Evolutionary conservation across 2,797 vertebrate species (phyloP), one percentile per base, ranked within the genome.

Genomic region (Lepus townsendii): DNA sequence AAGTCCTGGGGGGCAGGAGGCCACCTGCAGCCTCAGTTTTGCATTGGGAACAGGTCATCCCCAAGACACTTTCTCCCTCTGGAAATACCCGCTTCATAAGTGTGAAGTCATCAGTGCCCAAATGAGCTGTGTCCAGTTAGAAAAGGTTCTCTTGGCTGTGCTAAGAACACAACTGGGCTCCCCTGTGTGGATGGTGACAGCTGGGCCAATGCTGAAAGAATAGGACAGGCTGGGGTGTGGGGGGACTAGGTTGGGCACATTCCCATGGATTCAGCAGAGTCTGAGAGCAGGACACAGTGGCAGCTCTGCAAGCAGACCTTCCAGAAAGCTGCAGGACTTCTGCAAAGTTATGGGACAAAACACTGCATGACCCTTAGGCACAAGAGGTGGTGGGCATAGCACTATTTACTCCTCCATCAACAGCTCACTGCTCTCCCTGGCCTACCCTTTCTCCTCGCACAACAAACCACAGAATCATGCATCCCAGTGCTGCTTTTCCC

Each of bases 181-280:
- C 71, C 38, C 14, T 17, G 4, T 30, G 6, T 17, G 7, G 17
- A 32, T 0, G 32, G 54, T 42, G n/a, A 8, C 32, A 88, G 66
- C 32, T 9, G 42, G 32, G 7, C 27, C 10, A 26, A 10, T 78
- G 27, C 62, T 24, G 12, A 13, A 22, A 52, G n/a, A 6, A 7
- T 3, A 2, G 35, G 9, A 1, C 11, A 7, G 47, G 26, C 3
- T 38, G 7, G 5, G 6, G 1, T 16, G 2, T 7, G 62, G n/a
- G 7, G 7, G 30, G 24, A 5, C 11, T 30, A 2, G 8, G 17
- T 10, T 27, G 35, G 22, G 9, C 14, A 76, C 11, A 35, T 63
- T 11, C 72, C 42, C 10, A 47, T 35, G 42, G 77, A 82, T 73
- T 54, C 68, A n/a, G 60, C 35, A 60, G 20, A 77, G 8, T 4